Evolutionary conservation across 2,113 vertebrate species (phyloP).

Genomic region (Epinephelus fuscoguttatus): DNA sequence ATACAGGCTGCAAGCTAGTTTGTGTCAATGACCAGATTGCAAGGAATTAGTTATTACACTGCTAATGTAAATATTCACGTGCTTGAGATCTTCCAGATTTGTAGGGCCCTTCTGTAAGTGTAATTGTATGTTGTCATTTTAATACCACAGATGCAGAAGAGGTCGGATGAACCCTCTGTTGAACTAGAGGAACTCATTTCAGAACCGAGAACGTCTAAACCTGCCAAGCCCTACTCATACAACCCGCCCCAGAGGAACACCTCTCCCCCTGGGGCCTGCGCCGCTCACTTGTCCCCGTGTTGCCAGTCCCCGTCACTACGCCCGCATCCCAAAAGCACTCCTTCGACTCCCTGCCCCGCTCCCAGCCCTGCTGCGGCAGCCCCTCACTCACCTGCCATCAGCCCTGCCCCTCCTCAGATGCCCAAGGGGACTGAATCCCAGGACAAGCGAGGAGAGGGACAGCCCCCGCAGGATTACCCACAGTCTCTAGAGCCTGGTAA

Average conservation of each 20-base stretch:
- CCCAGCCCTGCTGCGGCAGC: constrained; percentile 84
- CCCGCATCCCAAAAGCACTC: constrained; percentile 87
- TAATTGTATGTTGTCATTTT: no score
- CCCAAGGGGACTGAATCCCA: constrained; percentile 85
- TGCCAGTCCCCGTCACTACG: constrained; percentile 90
- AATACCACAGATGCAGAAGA: constrained; percentile 84
- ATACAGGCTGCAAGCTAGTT: constrained; percentile 32
- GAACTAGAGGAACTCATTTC: constrained; percentile 88
- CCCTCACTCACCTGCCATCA: constrained; percentile 88
- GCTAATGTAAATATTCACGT: constrained; percentile 13
- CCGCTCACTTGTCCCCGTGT: constrained; percentile 90
- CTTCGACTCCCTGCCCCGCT: constrained; percentile 90
- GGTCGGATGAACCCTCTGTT: constrained; percentile 87
- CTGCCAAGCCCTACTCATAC: constrained; percentile 93
- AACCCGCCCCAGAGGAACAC: constrained; percentile 84
- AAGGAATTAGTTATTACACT: constrained; percentile 14
- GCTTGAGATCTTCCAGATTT: neutral
- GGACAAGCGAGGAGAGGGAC: constrained; percentile 87
- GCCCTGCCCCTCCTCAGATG: constrained; percentile 86
- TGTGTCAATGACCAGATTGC: constrained; percentile 6
- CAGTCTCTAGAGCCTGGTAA: constrained; percentile 91
- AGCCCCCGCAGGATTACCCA: constrained; percentile 85
- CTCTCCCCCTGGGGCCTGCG: constrained; percentile 81
- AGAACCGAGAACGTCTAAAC: constrained; percentile 89
- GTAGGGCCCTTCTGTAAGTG: neutral